Evolutionary conservation across 2,888 invertebrate species (phyloP).

Genomic region (Ophion obscuratus): DNA sequence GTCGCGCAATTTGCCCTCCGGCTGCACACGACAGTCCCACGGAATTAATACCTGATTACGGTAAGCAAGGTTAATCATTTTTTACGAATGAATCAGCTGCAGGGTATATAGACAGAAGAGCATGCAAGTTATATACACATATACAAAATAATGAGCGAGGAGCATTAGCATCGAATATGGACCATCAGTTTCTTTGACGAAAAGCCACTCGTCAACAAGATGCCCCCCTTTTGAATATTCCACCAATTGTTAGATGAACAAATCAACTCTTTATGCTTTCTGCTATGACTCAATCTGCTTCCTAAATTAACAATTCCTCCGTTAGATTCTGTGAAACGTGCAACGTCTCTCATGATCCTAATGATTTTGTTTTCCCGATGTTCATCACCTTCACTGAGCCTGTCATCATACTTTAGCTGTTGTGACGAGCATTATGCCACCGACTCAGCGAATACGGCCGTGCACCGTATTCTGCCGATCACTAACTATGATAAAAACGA

Average conservation of each 20-base stretch:
- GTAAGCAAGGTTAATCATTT: conserved; percentile 82
- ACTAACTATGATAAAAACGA: not conserved
- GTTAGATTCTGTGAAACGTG: not conserved
- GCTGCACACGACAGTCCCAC: conserved; percentile 78
- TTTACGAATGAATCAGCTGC: conserved; percentile 79
- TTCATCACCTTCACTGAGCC: not conserved
- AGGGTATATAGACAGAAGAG: conserved; percentile 4
- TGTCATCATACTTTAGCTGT: no score
- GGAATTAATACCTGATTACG: conserved; percentile 83
- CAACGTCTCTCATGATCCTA: not conserved
- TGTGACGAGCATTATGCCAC: no score
- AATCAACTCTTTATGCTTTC: no score
- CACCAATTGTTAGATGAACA: not conserved
- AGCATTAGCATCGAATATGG: not conserved
- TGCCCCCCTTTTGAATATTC: not conserved
- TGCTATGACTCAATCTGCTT: no score
- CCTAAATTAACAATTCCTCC: no score
- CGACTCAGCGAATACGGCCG: no score
- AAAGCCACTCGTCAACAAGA: not conserved
- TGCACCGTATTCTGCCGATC: no score
- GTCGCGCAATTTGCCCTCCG: conserved; percentile 79
- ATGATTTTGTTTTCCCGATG: not conserved
- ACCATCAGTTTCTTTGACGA: not conserved
- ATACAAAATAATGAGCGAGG: not conserved
- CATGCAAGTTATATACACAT: conserved; percentile 17